Evolutionary conservation across 2,888 invertebrate species (phyloP), one percentile per base, ranked within the genome.

Genomic region (Agrochola macilenta): DNA sequence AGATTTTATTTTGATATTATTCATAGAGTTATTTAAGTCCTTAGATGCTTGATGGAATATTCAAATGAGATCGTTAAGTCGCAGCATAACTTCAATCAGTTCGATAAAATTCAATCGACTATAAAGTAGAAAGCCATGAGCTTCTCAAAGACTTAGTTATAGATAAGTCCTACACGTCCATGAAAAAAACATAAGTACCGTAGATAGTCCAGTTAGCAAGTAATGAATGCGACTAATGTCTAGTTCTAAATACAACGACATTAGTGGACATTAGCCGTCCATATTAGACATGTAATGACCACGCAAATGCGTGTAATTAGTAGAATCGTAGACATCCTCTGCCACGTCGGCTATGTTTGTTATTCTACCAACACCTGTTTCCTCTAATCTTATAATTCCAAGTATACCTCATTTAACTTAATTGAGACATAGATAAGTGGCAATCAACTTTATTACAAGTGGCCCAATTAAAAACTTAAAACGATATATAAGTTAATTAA

Each of bases 371-470:
- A 83, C 90, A 90, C 90, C 92, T 91, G 91, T 86, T 87, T 88
- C 87, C 87, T 89, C 83, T 85, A 87, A 90, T 90, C 86, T 90
- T 82, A 76, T 69, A 81, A 78, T 81, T 82, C 79, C 78, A 77
- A 81, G 81, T 87, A 85, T 84, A 89, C 85, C 86, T 89, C 86
- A 90, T 89, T 88, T 84, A 84, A 72, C 81, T 88, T 91, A 90
- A 91, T 91, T 91, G 88, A 90, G 89, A 89, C 79, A 87, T 89
- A 90, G 90, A 92, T 91, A 92, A 91, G 85, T 78, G 85, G 76
- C 87, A 85, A 89, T 92, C 89, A 90, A 88, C 83, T 90, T 91
- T 90, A 90, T 89, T 87, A 89, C 82, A 80, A 88, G 78, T 86
- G 81, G 78, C 81, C 89, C 90, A 89, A 91, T 91, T 90, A 91